Evolutionary conservation across 53 echinoderm and acorn worm genomes (phyloP).

Genomic region (Holothuria leucospilota): DNA sequence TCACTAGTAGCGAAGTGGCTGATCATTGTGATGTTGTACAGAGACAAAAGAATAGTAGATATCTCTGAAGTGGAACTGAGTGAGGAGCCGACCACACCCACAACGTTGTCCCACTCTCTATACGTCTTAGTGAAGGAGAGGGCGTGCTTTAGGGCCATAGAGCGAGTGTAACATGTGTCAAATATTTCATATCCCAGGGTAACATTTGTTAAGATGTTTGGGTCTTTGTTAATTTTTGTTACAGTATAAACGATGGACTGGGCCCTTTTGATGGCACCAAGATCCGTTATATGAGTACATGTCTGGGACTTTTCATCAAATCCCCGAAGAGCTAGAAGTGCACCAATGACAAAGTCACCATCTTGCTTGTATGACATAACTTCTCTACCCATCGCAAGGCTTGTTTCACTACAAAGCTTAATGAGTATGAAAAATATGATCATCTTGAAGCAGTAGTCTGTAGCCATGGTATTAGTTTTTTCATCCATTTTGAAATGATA

Average conservation of each 20-base stretch:
- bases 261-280: constrained; percentile 16
- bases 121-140: constrained; percentile 52
- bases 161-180: constrained; percentile 61
- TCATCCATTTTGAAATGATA: no score
- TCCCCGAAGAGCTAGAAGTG: neutral
- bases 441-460: no score
- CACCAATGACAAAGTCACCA: constrained; percentile 22
- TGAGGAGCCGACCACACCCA: constrained; percentile 87
- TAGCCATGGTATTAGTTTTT: no score
- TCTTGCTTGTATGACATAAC: constrained; percentile 12
- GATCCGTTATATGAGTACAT: constrained; percentile 3
- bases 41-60: constrained; percentile 79
- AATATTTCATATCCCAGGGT: constrained; percentile 66
- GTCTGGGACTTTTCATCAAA: neutral
- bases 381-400: no score
- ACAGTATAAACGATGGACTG: constrained; percentile 33
- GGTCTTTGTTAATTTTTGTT: constrained; percentile 24
- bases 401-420: no score
- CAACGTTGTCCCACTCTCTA: constrained; percentile 16
- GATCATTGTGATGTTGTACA: constrained; percentile 82
- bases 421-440: no score
- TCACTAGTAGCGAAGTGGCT: constrained; percentile 92
- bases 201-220: constrained; percentile 17
- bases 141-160: constrained; percentile 34
- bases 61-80: constrained; percentile 77